Conservation (phyloP, 2,797 vertebrate genomes). For the Lepilemur ruficaudatus region DNA sequence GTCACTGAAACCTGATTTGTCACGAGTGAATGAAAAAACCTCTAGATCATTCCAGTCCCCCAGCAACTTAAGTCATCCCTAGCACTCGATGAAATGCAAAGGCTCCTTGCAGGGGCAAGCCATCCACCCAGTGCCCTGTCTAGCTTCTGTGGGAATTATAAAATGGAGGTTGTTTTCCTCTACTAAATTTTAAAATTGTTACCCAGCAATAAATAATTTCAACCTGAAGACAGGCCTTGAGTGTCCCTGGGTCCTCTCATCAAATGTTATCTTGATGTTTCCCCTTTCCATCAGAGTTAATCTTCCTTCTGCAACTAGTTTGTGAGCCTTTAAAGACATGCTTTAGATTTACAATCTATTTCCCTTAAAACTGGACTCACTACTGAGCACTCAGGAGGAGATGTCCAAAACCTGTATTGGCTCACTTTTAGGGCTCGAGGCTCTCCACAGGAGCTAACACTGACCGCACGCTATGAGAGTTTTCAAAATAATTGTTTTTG, state of each 20-base stretch:
- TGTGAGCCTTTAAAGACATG: not conserved
- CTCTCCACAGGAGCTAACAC: not conserved
- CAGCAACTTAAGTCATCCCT: not conserved
- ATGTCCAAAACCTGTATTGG: not conserved
- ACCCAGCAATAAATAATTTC: not conserved
- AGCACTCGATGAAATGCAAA: not conserved
- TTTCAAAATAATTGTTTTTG: conserved; percentile 9
- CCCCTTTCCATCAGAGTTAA: not conserved
- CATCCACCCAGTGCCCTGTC: too few species aligned
- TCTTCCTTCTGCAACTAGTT: not conserved
- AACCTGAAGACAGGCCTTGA: not conserved
- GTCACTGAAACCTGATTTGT: not conserved
- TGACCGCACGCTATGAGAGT: not conserved
- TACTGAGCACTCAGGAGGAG: not conserved
- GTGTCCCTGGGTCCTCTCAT: not conserved
- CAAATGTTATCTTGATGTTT: conserved; percentile 11
- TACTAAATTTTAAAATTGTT: not conserved
- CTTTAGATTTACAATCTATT: not conserved
- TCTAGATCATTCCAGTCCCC: not conserved
- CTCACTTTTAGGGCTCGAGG: not conserved
- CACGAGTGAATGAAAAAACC: not conserved
- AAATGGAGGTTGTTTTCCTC: not conserved
- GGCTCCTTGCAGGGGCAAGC: not conserved
- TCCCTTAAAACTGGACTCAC: not conserved
- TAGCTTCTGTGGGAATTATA: not conserved